A percentile compares a stretch with the other conserved stretches of the same genome.
Evolutionary conservation across 1,140 invertebrate species (phyloP).

Genomic region (Homarus americanus): DNA sequence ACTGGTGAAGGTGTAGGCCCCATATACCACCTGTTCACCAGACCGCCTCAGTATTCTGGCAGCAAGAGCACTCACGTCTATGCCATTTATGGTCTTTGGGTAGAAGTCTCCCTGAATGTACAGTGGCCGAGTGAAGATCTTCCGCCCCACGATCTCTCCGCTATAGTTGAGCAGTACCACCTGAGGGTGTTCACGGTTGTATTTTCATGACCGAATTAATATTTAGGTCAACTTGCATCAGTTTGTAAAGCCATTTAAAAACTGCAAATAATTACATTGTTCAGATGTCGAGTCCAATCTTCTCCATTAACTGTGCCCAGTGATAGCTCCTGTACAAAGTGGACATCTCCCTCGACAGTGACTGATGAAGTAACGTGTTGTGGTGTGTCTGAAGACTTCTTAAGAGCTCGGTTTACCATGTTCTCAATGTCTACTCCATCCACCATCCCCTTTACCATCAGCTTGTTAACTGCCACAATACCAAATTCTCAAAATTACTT

Average conservation of each 20-base stretch:
- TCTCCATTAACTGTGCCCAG: conserved; percentile 25
- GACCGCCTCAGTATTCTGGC: not conserved
- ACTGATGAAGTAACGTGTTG: not conserved
- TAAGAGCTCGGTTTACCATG: not conserved
- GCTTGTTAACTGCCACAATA: not conserved
- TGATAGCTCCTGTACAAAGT: not conserved
- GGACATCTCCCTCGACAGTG: not conserved
- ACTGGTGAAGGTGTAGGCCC: not conserved
- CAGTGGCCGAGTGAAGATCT: not conserved
- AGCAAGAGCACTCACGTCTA: not conserved
- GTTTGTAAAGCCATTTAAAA: not conserved
- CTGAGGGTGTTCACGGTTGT: not conserved
- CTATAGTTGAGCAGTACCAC: conserved; percentile 1
- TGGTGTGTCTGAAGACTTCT: conserved; percentile 1
- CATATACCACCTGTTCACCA: not conserved
- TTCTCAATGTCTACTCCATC: conserved; percentile 21
- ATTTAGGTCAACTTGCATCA: too few relatives aligned
- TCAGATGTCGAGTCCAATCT: conserved; percentile 25
- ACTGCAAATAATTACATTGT: conserved; percentile 6
- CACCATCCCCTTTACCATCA: conserved; percentile 4
- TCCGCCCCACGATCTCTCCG: not conserved
- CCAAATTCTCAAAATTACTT: too few relatives aligned
- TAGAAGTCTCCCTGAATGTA: not conserved
- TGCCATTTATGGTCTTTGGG: not conserved
- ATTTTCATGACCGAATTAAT: too few relatives aligned